Base-by-base conservation (phyloP, 1,140 invertebrate genomes). In the Maconellicoccus hirsutus region DNA sequence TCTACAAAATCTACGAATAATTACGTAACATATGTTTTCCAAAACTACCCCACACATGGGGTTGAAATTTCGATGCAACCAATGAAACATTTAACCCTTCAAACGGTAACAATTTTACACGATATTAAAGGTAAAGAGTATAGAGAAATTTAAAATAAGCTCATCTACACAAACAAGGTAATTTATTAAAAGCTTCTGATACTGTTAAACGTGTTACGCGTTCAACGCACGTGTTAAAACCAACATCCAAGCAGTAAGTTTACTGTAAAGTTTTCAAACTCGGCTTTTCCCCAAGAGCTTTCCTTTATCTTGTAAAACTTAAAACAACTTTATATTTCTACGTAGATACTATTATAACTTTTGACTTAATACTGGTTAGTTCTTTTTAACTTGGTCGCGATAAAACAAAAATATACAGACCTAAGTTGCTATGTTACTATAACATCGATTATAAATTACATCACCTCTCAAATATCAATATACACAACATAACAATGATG, bases 301-400 rank as follows among this genome's bases (percentile, higher is more conserved):
- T 66, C 10, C 61, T 66, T 66, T 66, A 66, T 66, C 61, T 66
- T 66, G 61, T 66, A 66, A 66, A 66, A 66, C 14, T 66, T 66
- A 22, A 66, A 66, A 66, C 61, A 66, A 66, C 61, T 66, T 66
- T 66, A 66, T 66, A 66, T 66, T 66, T 66, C 61, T 66, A n/a
- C n/a, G 3, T 19, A 66, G 6, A 16, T 26, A 66, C 61, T 19
- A 66, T 66, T 66, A 66, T 66, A 66, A 66, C 61, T 66, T 66
- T 66, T 66, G 61, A 66, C 61, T 66, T 66, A 66, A 66, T 66
- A 66, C 61, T 26, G 61, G 61, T 66, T 66, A 23, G 19, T 66
- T 66, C 61, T 23, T 66, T n/a, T 66, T 25, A 66, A 66, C 61
- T 66, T 66, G 22, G 61, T 66, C 25, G 61, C 25, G 61, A 66